Percentiles rank a stretch among this genome's conserved stretches.
phyloP scores from a whole-genome alignment of 2,113 vertebrate genomes.

The Hassar affinis region DNA sequence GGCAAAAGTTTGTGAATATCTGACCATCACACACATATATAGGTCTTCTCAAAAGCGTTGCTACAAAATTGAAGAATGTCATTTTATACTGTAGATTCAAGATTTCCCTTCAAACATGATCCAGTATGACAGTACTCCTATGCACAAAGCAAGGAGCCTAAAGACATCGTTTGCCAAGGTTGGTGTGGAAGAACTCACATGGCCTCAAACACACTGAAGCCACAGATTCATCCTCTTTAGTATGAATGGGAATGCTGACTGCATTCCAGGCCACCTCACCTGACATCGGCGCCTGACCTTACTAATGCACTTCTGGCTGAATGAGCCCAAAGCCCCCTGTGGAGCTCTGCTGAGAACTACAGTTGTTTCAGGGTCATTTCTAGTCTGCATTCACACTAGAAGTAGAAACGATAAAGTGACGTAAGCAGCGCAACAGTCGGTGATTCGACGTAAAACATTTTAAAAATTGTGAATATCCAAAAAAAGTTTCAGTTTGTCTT shows the following conservation, averaged over 20 bases:
- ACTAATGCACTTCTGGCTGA: no score
- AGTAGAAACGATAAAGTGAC: no score
- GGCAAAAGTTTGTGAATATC: neutral
- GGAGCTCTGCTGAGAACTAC: no score
- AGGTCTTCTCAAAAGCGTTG: neutral
- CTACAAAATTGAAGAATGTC: neutral
- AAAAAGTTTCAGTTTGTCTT: no score
- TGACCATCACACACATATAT: neutral
- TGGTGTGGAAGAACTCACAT: neutral
- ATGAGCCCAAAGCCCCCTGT: no score
- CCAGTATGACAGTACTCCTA: neutral
- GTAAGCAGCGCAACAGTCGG: no score
- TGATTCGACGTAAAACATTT: no score
- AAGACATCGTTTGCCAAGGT: neutral
- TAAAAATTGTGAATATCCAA: no score
- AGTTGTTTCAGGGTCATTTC: no score
- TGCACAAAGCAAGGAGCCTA: neutral
- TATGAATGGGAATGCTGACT: neutral
- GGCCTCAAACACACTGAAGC: neutral
- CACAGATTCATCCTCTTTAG: no score
- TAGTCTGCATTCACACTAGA: no score
- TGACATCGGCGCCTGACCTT: neutral
- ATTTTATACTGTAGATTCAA: neutral
- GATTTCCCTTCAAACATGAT: neutral
- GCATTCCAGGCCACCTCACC: neutral